Evolutionary conservation across 30 jellyfish, hydroid and myxozoan species (phyloP).

Genomic region (Turritopsis dohrnii): DNA sequence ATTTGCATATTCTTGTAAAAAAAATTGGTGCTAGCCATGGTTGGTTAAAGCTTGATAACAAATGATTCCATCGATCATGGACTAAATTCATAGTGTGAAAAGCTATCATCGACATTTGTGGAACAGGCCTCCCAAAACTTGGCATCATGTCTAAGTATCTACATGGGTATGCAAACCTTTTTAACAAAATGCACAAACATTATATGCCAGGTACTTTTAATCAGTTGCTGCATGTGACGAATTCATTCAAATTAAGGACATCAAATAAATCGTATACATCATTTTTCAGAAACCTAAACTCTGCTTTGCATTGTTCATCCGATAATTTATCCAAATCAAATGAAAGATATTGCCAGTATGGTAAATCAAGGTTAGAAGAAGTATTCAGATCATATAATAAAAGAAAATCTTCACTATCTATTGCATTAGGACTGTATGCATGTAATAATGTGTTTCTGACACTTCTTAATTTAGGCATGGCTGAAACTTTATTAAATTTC

Average conservation of each 20-base stretch:
- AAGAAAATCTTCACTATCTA: slow-evolving; percentile 26
- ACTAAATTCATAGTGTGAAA: slow-evolving; percentile 9
- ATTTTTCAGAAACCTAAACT: slow-evolving; percentile 31
- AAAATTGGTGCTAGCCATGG: slow-evolving; percentile 40
- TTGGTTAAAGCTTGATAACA: slow-evolving; percentile 24
- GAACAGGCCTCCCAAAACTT: slow-evolving; percentile 44
- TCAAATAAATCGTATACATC: slow-evolving; percentile 33
- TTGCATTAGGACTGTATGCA: not conserved
- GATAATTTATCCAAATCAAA: slow-evolving; percentile 29
- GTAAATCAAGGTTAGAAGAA: slow-evolving; percentile 8
- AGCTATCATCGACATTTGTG: slow-evolving; percentile 27
- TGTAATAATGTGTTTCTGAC: slow-evolving; percentile 3
- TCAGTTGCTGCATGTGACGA: slow-evolving; percentile 41
- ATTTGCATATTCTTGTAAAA: slow-evolving; percentile 31
- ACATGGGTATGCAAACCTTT: slow-evolving; percentile 50
- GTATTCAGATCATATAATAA: slow-evolving; percentile 20
- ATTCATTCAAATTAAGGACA: slow-evolving; percentile 9
- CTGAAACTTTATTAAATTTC: not conserved
- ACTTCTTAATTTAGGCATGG: not conserved
- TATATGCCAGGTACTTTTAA: slow-evolving; percentile 23
- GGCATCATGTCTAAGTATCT: slow-evolving; percentile 40
- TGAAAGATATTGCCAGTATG: slow-evolving; percentile 38
- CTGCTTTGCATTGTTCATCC: slow-evolving; percentile 38
- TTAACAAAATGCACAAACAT: slow-evolving; percentile 30
- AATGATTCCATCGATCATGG: slow-evolving; percentile 19